Evolutionary conservation across 2,888 invertebrate species (phyloP), one percentile per base, ranked within the genome.

Genomic region (Megalurothrips usitatus): DNA sequence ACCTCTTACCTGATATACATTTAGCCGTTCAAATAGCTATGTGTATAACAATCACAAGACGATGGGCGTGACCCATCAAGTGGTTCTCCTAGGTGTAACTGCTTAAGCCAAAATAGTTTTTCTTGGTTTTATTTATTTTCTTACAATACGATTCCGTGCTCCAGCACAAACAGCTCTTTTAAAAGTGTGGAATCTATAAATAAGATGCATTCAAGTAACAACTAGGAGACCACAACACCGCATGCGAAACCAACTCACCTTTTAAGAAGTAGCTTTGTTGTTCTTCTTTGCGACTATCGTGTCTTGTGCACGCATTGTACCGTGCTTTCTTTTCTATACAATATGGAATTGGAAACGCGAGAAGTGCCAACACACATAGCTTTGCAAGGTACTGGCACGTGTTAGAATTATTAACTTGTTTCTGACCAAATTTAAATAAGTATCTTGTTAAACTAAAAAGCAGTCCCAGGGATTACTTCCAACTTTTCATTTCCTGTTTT

Each of bases 381-480:
- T 58, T 58, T 17, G 58, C 58, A 19, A 58, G 17, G 6, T 19
- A 14, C 17, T 19, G 17, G 6, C 14, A 58, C 17, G 58, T 58
- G 58, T 58, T 58, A 14, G 14, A 17, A 58, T 19, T 14, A 14
- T 58, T 19, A 58, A 58, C 19, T 58, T 58, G 19, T 58, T 6
- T 58, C 19, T 58, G 58, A 58, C 58, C 19, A 19, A 58, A 19
- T 58, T 19, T 63, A 79, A 81, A 28, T 63, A 79, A 75, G 79
- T 79, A 79, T 34, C 17, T 79, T 47, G 49, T 79, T 79, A 63
- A 52, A 78, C 49, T 78, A 49, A 75, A 63, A 78, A 26, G 48
- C 78, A 49, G 26, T 75, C 47, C 78, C 80, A 79, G 79, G 81
- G 79, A 80, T 78, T 78, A 81, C 58, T 78, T 81, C 10, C 43